Conservation (phyloP, 2,113 vertebrate genomes). For the Triplophysa tibetana region DNA sequence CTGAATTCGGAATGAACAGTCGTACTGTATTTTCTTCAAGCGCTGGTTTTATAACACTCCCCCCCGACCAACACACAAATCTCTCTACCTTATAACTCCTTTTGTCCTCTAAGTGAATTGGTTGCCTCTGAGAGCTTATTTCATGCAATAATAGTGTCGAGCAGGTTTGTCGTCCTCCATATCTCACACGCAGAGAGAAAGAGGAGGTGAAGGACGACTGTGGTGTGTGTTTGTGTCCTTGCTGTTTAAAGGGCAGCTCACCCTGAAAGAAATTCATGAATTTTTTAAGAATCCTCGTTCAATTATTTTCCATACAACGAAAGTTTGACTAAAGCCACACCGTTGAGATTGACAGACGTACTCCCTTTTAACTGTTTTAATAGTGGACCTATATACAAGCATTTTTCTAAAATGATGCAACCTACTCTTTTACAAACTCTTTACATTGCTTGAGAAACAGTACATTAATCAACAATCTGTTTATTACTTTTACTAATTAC, state of each 20-base stretch:
- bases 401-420: too few species aligned
- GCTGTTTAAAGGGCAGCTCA: background rate
- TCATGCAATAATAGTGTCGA: slow-evolving; percentile 52
- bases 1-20: background rate
- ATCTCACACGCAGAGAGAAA: slow-evolving; percentile 47
- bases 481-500: too few species aligned
- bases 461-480: too few species aligned
- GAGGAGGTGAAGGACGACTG: slow-evolving; percentile 12
- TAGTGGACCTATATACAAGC: too few species aligned
- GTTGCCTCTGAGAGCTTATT: slow-evolving; percentile 56
- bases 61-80: background rate
- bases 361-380: too few species aligned
- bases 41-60: slow-evolving; percentile 12
- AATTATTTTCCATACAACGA: too few species aligned
- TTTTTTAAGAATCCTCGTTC: too few species aligned
- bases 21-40: background rate
- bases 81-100: slow-evolving; percentile 17
- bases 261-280: background rate
- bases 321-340: too few species aligned
- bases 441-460: too few species aligned
- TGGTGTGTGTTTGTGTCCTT: background rate
- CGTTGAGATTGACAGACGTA: too few species aligned
- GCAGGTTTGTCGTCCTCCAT: slow-evolving; percentile 44
- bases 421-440: too few species aligned
- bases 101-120: slow-evolving; percentile 51